Conservation (phyloP, 2,888 invertebrate species). For the Rotaria socialis region DNA sequence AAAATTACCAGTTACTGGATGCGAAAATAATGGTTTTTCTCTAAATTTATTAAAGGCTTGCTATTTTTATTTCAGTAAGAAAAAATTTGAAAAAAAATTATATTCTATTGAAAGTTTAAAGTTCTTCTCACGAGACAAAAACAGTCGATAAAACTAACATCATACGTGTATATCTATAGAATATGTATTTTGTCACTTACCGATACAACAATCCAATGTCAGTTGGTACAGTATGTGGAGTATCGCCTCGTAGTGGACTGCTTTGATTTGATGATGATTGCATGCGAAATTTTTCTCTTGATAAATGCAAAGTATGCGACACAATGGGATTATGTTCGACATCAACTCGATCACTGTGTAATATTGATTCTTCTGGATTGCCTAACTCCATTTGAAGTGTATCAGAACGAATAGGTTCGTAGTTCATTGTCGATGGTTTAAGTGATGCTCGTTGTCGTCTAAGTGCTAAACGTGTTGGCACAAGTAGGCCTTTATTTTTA, state of each 20-base stretch:
- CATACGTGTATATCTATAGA: background rate
- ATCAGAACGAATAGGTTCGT: background rate
- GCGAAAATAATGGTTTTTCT: background rate
- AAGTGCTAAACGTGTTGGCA: slow-evolving; percentile 32
- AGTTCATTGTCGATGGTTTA: background rate
- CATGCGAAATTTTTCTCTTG: background rate
- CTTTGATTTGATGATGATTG: background rate
- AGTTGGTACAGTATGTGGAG: background rate
- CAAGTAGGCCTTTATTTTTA: background rate
- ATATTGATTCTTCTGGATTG: background rate
- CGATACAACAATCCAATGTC: background rate
- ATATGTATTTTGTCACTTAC: background rate
- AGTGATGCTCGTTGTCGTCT: background rate
- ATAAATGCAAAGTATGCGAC: background rate
- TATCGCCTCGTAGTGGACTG: background rate
- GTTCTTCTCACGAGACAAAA: no score
- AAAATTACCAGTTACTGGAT: background rate
- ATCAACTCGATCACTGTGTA: background rate
- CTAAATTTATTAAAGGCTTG: background rate
- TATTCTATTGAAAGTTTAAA: no score
- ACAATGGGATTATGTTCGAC: background rate
- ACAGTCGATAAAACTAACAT: no score
- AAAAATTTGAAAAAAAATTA: background rate
- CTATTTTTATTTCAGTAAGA: no score
- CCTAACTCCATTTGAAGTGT: slow-evolving; percentile 10